A percentile compares a stretch with the other conserved stretches of the same genome.
Evolutionary conservation across 2,113 vertebrate genomes (phyloP).

Genomic region (Arizona elegans): DNA sequence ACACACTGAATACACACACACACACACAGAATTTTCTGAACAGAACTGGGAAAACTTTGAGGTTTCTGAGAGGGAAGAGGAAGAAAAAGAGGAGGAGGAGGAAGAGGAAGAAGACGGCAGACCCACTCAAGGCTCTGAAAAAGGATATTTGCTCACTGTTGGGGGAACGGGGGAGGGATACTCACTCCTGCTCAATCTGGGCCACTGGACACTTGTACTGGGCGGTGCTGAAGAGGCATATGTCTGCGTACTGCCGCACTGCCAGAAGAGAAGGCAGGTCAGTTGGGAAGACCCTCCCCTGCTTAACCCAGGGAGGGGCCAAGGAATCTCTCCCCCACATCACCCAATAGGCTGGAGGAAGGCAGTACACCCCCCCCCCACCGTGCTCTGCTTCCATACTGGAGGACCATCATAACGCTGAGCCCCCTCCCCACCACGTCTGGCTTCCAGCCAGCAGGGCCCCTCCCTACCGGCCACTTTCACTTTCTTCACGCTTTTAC

Average conservation of each 20-base stretch:
- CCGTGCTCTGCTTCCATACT: background rate
- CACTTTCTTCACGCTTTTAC: slow-evolving; percentile 87
- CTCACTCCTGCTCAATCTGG: slow-evolving; percentile 86
- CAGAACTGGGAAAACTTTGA: background rate
- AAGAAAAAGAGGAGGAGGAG: too few species aligned
- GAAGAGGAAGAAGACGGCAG: too few species aligned
- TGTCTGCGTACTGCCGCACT: slow-evolving; percentile 92
- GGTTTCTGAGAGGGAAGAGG: too few species aligned
- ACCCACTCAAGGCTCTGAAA: background rate
- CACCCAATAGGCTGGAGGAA: too few species aligned
- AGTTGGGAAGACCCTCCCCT: background rate
- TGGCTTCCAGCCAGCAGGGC: background rate
- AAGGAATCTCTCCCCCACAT: background rate
- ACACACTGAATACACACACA: background rate
- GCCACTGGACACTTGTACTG: slow-evolving; percentile 93
- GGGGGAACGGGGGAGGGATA: background rate
- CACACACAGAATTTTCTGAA: too few species aligned
- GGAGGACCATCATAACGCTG: background rate
- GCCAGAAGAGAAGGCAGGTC: slow-evolving; percentile 10
- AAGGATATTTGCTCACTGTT: background rate
- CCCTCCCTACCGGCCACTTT: slow-evolving; percentile 80
- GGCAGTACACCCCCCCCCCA: too few species aligned
- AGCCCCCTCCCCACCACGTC: background rate
- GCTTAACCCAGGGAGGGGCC: background rate
- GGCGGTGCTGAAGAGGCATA: slow-evolving; percentile 91